These are phyloP conservation scores for Phlogophora meticulosa DNA, from an alignment of 2,888 invertebrate species.

Conservation along the genomic window DNA sequence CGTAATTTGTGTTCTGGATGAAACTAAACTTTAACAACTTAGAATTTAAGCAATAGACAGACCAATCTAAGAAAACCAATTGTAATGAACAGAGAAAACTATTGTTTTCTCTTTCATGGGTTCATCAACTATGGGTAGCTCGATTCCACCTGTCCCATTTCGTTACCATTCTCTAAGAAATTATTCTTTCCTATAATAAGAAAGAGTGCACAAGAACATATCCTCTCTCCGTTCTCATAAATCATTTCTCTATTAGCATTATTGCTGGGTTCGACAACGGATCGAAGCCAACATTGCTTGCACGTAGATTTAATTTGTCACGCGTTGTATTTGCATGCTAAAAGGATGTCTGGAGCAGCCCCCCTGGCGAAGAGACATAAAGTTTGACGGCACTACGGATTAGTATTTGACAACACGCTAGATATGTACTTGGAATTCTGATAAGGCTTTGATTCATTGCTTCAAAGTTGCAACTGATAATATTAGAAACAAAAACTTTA, in stretches of 20 bases:
- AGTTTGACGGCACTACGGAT: constrained; percentile 70
- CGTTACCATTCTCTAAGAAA: constrained; percentile 6
- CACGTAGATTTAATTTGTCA: constrained; percentile 78
- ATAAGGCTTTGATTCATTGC: constrained; percentile 27
- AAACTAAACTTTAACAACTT: background rate
- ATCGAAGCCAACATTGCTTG: constrained; percentile 46
- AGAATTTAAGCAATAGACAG: background rate
- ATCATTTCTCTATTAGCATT: constrained; percentile 55
- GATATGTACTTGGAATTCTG: constrained; percentile 29
- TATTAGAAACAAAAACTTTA: background rate
- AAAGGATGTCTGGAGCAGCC: constrained; percentile 68
- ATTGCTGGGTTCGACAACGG: constrained; percentile 31
- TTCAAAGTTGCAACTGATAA: background rate
- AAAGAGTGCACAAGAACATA: constrained; percentile 9
- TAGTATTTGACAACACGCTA: constrained; percentile 38
- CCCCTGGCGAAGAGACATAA: constrained; percentile 71
- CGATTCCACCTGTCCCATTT: background rate
- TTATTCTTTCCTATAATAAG: constrained; percentile 1
- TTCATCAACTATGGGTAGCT: too few species aligned
- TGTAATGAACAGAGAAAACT: background rate
- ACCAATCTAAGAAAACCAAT: background rate
- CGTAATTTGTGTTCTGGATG: constrained; percentile 21
- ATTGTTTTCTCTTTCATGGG: too few species aligned
- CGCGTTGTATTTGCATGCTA: constrained; percentile 78
- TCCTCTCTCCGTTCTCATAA: constrained; percentile 36